These are phyloP conservation scores for Orius laevigatus DNA, from an alignment of 1,140 invertebrate genomes.

Conservation along the genomic window DNA sequence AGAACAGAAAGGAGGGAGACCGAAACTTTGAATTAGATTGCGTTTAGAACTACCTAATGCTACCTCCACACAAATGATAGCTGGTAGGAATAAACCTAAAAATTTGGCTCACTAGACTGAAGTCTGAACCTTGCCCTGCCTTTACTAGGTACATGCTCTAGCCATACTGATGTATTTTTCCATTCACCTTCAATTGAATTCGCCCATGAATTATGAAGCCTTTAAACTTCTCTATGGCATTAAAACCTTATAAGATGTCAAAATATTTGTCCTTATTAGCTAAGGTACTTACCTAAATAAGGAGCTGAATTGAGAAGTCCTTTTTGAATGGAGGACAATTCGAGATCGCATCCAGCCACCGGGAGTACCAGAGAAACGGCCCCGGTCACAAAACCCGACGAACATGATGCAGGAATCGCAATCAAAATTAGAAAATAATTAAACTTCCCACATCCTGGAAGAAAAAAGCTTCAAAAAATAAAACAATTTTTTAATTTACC, in stretches of 20 bases:
- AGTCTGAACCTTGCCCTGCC: too few species aligned
- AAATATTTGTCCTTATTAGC: background rate
- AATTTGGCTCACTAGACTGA: too few species aligned
- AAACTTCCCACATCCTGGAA: constrained; percentile 41
- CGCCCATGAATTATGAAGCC: too few species aligned
- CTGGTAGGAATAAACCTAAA: too few species aligned
- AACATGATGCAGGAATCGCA: constrained; percentile 42
- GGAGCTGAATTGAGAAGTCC: constrained; percentile 46
- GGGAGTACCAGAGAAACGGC: constrained; percentile 51
- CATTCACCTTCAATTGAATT: too few species aligned
- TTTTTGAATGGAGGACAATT: constrained; percentile 43
- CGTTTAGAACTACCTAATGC: too few species aligned
- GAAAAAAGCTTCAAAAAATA: background rate
- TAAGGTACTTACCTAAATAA: constrained; percentile 38
- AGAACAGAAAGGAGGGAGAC: too few species aligned
- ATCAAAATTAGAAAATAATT: constrained; percentile 42
- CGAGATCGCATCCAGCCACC: constrained; percentile 50
- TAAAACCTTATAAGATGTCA: too few species aligned
- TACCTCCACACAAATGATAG: too few species aligned
- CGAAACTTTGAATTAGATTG: too few species aligned
- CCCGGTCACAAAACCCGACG: constrained; percentile 43
- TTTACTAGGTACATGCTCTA: too few species aligned
- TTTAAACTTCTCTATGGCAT: background rate
- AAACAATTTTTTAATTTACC: background rate
- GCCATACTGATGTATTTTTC: background rate